Percentiles rank a stretch among this genome's conserved stretches.
phyloP scores from a whole-genome alignment of 2,797 vertebrate genomes.

The Eupleurogrammus muticus region DNA sequence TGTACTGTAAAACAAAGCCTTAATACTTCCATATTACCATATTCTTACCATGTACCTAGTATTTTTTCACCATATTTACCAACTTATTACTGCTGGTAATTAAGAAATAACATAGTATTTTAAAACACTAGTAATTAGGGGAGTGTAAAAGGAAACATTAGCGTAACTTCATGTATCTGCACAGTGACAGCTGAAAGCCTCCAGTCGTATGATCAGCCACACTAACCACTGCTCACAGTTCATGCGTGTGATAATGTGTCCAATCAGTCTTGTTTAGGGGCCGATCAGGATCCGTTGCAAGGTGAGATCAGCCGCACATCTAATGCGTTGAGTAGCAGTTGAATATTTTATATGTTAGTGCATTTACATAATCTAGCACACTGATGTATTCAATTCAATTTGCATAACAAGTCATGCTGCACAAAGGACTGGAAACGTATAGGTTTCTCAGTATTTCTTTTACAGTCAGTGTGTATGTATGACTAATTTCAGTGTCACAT shows the following conservation, averaged over 20 bases:
- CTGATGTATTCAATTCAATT: slow-evolving; percentile 33
- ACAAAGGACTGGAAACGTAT: background rate
- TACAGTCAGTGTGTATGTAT: slow-evolving; percentile 1
- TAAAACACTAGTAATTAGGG: no score
- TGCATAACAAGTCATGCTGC: slow-evolving; percentile 27
- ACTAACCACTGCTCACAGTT: background rate
- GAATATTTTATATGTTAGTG: slow-evolving; percentile 31
- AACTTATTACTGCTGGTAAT: no score
- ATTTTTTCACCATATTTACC: no score
- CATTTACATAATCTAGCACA: slow-evolving; percentile 27
- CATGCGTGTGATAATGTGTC: background rate
- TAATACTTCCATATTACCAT: no score
- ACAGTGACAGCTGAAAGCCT: background rate
- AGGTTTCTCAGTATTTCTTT: background rate
- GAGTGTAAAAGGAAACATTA: no score
- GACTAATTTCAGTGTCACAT: slow-evolving; percentile 18
- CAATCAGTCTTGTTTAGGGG: slow-evolving; percentile 8
- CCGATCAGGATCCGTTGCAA: slow-evolving; percentile 17
- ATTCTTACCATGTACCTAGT: no score
- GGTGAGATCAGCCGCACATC: slow-evolving; percentile 5
- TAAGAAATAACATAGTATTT: no score
- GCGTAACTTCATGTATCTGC: background rate
- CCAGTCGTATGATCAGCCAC: background rate
- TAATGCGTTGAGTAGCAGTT: background rate
- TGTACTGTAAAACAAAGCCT: no score